A percentile compares a stretch with the other conserved stretches of the same genome.
These are phyloP conservation scores for Drosophila takahashii DNA, from an alignment of 1,140 invertebrate genomes.

Conservation along the genomic window DNA sequence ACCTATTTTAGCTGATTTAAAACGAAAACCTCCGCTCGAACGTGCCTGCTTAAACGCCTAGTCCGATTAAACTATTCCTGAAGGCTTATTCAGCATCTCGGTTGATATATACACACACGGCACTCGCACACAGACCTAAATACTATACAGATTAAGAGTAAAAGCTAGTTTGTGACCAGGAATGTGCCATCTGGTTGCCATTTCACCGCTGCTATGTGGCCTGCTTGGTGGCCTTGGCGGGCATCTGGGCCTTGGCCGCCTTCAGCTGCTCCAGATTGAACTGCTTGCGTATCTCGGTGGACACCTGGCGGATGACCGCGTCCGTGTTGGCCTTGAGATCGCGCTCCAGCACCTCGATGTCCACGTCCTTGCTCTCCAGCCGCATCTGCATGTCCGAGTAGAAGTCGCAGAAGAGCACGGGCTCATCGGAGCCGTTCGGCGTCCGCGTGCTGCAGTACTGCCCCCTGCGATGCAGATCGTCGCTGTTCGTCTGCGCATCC, in stretches of 20 bases:
- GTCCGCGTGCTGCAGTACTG: constrained; percentile 82
- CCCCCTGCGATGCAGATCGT: constrained; percentile 73
- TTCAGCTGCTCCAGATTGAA: constrained; percentile 74
- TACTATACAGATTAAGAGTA: constrained; percentile 34
- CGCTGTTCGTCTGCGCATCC: constrained; percentile 49
- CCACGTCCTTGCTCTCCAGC: constrained; percentile 79
- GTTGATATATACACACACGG: constrained; percentile 9
- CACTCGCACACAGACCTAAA: constrained; percentile 11
- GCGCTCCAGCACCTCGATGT: constrained; percentile 73
- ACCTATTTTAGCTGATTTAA: not conserved
- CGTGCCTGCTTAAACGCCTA: constrained; percentile 3
- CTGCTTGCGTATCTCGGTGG: constrained; percentile 73
- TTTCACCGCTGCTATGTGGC: constrained; percentile 40
- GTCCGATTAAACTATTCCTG: constrained; percentile 42
- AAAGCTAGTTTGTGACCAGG: constrained; percentile 59
- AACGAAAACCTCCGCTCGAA: not conserved
- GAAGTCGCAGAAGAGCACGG: constrained; percentile 83
- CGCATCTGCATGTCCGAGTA: constrained; percentile 84
- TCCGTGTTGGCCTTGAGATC: constrained; percentile 80
- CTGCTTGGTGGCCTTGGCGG: constrained; percentile 54
- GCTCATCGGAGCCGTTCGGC: constrained; percentile 71
- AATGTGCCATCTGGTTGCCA: constrained; percentile 41
- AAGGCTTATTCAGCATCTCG: constrained; percentile 21
- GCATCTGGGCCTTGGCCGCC: constrained; percentile 72
- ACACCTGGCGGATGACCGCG: constrained; percentile 73